Base-by-base conservation (phyloP, 2,888 invertebrate species). In the Drosophila diplacantha region DNA sequence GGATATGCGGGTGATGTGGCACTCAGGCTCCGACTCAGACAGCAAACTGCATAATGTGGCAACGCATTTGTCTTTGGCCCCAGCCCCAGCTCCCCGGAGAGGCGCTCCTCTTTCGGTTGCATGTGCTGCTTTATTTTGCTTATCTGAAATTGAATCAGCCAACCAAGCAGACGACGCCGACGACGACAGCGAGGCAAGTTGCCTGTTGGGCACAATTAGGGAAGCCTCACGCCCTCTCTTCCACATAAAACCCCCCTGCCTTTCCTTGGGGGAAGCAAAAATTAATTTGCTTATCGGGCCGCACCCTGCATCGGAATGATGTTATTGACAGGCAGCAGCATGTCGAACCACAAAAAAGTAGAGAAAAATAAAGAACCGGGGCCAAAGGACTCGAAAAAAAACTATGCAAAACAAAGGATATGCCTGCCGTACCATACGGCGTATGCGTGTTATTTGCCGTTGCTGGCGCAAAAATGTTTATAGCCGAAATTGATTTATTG, bases 241-340 rank as follows among this genome's bases (percentile, higher is more conserved):
- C 4, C 29, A 18, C 6, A 44, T 44, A 29, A 26, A 44, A 18
- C 6, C 14, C 6, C 11, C 14, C 14, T 32, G 37, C 24, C 18
- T n/a, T 4, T 31, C 47, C 39, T 32, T 24, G 16, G 49, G 41
- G 57, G 49, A 65, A 57, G 60, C 72, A 81, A 70, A 78, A 84
- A 84, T 83, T 83, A 83, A 83, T 85, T 83, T 83, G 83, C 80
- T 80, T 84, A 80, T 82, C 83, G 83, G 81, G 71, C 76, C 79
- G 79, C 79, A 64, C 71, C 76, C 63, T 66, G 81, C 72, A 77
- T 66, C 72, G 58, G 68, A 79, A 79, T 75, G 79, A 77, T 81
- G 81, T 77, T 77, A 77, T 77, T 77, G 82, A 78, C 81, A 78
- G 82, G 66, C 70, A 51, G 58, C 62, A 61, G 61, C 41, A 61